Conservation (phyloP, 1,140 invertebrate species). For the Caenorhabditis tropicalis region DNA sequence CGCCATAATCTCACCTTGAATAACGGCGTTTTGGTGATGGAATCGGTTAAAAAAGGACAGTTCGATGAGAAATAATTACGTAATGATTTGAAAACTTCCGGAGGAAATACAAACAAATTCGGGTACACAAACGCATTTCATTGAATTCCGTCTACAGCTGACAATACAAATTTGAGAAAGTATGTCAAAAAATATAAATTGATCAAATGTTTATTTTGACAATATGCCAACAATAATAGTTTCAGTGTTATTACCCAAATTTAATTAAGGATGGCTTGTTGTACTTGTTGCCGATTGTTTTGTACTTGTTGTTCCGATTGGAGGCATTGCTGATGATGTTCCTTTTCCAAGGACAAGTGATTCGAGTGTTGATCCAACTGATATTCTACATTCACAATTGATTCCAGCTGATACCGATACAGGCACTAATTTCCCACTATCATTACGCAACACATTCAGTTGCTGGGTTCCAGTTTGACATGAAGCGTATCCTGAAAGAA, state of each 20-base stretch:
- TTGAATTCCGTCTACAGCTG: no score
- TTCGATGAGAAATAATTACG: no score
- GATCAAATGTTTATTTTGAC: background rate
- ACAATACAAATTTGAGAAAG: no score
- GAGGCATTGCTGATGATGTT: background rate
- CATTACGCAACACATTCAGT: conserved; percentile 39
- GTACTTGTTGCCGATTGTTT: background rate
- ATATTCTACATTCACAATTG: conserved; percentile 38
- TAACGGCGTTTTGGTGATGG: background rate
- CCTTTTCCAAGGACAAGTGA: background rate
- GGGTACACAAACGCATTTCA: no score
- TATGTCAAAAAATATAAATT: no score
- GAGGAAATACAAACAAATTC: no score
- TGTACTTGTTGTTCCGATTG: conserved; percentile 1
- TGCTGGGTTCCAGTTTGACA: conserved; percentile 29
- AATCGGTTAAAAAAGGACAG: background rate
- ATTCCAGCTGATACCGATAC: conserved; percentile 28
- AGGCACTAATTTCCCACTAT: background rate
- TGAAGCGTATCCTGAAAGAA: conserved; percentile 42
- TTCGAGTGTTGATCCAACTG: background rate
- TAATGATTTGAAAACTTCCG: no score
- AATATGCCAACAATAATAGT: background rate
- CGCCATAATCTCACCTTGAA: conserved; percentile 37
- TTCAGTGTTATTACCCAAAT: no score
- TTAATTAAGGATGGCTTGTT: conserved; percentile 4